These are phyloP conservation scores for Bombylius discolor DNA, from an alignment of 2,888 invertebrate species.

Conservation along the genomic window DNA sequence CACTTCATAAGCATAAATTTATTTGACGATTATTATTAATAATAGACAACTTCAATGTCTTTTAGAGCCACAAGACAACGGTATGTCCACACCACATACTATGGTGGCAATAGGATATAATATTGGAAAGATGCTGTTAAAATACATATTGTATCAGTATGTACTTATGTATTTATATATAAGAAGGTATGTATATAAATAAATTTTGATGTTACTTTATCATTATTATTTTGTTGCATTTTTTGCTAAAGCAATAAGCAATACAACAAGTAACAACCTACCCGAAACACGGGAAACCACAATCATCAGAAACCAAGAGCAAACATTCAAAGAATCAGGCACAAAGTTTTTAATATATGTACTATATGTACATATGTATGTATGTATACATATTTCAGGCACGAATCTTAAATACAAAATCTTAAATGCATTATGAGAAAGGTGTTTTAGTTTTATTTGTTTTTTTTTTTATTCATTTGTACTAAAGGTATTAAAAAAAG, in stretches of 20 bases:
- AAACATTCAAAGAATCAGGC: not conserved
- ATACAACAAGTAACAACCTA: not conserved
- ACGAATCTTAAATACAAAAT: not conserved
- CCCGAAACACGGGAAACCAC: not conserved
- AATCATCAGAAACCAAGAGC: not conserved
- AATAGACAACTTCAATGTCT: conserved; percentile 6
- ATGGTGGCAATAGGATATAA: not conserved
- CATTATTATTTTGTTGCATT: no score
- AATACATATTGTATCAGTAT: no score
- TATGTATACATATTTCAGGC: not conserved
- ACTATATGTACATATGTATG: no score
- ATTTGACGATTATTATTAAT: conserved; percentile 11
- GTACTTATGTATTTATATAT: no score
- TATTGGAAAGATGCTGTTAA: no score
- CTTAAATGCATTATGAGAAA: not conserved
- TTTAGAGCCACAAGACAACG: not conserved
- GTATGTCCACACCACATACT: not conserved
- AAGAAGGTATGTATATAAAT: no score
- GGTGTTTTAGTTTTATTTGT: not conserved
- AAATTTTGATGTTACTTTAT: no score
- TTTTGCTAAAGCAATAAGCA: not conserved
- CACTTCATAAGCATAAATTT: conserved; percentile 14
- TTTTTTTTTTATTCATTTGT: no score
- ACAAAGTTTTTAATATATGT: no score
- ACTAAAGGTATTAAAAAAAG: no score